Evolutionary conservation across 2,797 vertebrate species (phyloP).

Genomic region (Hafferia zeledoni): DNA sequence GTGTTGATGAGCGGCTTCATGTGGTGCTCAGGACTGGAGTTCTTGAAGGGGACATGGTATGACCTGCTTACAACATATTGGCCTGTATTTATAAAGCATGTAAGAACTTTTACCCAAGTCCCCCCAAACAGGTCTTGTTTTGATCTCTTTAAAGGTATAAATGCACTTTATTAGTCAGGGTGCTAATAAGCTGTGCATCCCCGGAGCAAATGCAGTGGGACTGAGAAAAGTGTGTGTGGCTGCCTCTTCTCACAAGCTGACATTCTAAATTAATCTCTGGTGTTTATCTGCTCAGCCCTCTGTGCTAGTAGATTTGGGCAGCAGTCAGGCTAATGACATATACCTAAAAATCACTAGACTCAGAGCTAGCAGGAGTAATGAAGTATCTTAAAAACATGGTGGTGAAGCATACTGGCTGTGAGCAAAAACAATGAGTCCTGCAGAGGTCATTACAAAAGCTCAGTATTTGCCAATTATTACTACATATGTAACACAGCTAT

Average conservation of each 20-base stretch:
- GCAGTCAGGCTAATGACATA: background rate
- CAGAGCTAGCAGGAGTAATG: background rate
- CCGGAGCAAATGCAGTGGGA: background rate
- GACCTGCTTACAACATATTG: background rate
- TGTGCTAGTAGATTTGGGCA: background rate
- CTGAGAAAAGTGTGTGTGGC: background rate
- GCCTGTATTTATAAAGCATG: background rate
- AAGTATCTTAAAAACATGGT: background rate
- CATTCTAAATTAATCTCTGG: background rate
- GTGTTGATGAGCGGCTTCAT: background rate
- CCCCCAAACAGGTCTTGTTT: background rate
- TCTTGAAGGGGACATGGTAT: background rate
- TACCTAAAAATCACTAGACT: background rate
- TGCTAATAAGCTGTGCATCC: background rate
- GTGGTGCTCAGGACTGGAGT: background rate
- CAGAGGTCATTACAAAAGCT: slow-evolving; percentile 3
- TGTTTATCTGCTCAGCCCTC: background rate
- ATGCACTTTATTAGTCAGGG: background rate
- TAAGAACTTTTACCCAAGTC: background rate
- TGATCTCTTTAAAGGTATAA: background rate
- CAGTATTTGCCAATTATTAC: background rate
- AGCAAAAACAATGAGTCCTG: background rate
- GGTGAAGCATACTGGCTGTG: background rate
- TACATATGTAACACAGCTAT: background rate
- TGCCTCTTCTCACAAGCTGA: background rate